These are phyloP conservation scores for Oscheius sp. DNA, from an alignment of 1,140 invertebrate species.

Conservation along the genomic window DNA sequence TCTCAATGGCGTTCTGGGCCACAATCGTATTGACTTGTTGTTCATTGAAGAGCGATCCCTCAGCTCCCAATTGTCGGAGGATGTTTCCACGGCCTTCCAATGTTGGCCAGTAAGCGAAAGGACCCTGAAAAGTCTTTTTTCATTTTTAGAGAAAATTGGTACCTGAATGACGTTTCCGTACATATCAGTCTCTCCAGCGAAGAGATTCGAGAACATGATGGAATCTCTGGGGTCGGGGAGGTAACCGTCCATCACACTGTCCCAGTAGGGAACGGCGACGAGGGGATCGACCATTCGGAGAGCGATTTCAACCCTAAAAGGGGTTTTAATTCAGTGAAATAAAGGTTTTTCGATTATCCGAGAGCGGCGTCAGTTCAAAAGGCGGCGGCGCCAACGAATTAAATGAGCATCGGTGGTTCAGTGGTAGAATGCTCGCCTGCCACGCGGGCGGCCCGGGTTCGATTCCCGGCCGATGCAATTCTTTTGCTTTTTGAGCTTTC, in stretches of 20 bases:
- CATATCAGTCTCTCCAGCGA: constrained; percentile 58
- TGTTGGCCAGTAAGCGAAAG: constrained; percentile 60
- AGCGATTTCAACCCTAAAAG: constrained; percentile 58
- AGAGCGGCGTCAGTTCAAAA: too few relatives aligned
- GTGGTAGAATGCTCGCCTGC: constrained; percentile 89
- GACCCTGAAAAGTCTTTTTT: constrained; percentile 43
- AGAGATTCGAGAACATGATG: constrained; percentile 55
- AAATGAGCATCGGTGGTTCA: too few relatives aligned
- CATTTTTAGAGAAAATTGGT: constrained; percentile 25
- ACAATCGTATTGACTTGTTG: constrained; percentile 48
- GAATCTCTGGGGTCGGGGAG: constrained; percentile 60
- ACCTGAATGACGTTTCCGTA: constrained; percentile 61
- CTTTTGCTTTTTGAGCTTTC: constrained; percentile 46
- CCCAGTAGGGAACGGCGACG: constrained; percentile 59
- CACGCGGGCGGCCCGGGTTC: constrained; percentile 84
- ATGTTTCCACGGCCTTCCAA: constrained; percentile 54
- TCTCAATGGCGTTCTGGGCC: constrained; percentile 58
- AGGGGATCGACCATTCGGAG: constrained; percentile 57
- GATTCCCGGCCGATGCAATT: constrained; percentile 77
- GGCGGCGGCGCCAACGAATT: too few relatives aligned
- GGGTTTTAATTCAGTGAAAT: too few relatives aligned
- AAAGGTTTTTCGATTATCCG: too few relatives aligned
- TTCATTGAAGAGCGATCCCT: constrained; percentile 43
- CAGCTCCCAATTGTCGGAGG: constrained; percentile 46
- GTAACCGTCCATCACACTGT: constrained; percentile 51